Conservation (phyloP, 2,888 invertebrate genomes). For the Lasioglossum lativentre region DNA sequence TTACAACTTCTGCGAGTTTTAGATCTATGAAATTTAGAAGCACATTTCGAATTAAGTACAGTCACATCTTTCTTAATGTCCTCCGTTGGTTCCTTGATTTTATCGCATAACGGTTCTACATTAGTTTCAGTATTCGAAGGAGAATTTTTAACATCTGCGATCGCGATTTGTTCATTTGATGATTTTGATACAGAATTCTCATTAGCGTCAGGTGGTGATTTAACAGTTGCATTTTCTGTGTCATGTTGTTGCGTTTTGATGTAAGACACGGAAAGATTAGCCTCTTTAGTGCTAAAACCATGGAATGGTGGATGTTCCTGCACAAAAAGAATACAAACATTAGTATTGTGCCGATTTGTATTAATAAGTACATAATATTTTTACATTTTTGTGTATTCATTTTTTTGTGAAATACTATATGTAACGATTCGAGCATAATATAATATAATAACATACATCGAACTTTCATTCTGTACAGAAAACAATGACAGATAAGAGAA, state of each 20-base stretch:
- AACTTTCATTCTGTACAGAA: slow-evolving; percentile 2
- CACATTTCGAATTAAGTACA: slow-evolving; percentile 51
- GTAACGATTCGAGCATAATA: not conserved
- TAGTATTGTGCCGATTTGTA: not conserved
- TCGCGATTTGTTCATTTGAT: slow-evolving; percentile 49
- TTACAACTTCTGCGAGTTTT: slow-evolving; percentile 69
- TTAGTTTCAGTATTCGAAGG: slow-evolving; percentile 60
- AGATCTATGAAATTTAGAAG: slow-evolving; percentile 65
- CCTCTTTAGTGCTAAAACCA: slow-evolving; percentile 83
- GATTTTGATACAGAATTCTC: slow-evolving; percentile 60
- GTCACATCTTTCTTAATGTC: slow-evolving; percentile 49
- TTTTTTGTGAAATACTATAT: not conserved
- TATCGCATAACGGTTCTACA: slow-evolving; percentile 52
- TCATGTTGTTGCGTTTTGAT: slow-evolving; percentile 79
- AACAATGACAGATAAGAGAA: not conserved
- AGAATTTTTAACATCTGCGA: slow-evolving; percentile 61
- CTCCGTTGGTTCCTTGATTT: slow-evolving; percentile 42
- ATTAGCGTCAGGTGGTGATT: slow-evolving; percentile 45
- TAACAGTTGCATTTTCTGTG: slow-evolving; percentile 65
- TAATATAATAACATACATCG: not conserved
- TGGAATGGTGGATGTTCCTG: slow-evolving; percentile 83
- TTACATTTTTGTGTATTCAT: not conserved
- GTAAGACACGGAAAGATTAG: slow-evolving; percentile 79
- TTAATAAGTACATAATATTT: not conserved
- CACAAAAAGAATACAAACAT: slow-evolving; percentile 55